A percentile compares a stretch with the other conserved stretches of the same genome.
Conservation (phyloP, 2,113 vertebrate species). For the Callaeas wilsoni region DNA sequence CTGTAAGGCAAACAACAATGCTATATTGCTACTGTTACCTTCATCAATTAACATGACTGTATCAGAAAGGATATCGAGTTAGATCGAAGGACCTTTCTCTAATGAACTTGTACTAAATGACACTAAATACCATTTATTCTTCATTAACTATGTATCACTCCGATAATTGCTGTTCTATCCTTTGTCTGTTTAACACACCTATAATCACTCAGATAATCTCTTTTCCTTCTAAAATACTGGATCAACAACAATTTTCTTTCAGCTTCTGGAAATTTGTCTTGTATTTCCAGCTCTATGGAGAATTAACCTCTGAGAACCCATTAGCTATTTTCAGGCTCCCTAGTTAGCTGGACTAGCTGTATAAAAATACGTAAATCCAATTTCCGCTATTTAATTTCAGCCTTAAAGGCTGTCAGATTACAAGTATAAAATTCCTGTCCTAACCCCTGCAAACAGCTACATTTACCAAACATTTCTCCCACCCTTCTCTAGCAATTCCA, state of each 20-base stretch:
- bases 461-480: background rate
- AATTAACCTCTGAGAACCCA: background rate
- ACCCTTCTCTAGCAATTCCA: background rate
- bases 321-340: background rate
- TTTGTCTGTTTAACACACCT: background rate
- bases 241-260: background rate
- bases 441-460: background rate
- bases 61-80: background rate
- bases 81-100: background rate
- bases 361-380: background rate
- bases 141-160: background rate
- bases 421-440: background rate
- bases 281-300: background rate
- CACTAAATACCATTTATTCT: background rate
- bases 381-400: background rate
- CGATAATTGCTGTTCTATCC: background rate
- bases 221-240: background rate
- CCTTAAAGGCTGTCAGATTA: background rate
- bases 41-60: background rate
- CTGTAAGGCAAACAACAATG: background rate
- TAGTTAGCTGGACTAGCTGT: background rate
- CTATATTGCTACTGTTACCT: background rate
- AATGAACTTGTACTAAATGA: background rate
- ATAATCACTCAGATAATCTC: background rate
- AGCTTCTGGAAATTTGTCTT: background rate